These are phyloP conservation scores for Notodonta ziczac DNA, from an alignment of 2,888 invertebrate genomes.

Conservation along the genomic window DNA sequence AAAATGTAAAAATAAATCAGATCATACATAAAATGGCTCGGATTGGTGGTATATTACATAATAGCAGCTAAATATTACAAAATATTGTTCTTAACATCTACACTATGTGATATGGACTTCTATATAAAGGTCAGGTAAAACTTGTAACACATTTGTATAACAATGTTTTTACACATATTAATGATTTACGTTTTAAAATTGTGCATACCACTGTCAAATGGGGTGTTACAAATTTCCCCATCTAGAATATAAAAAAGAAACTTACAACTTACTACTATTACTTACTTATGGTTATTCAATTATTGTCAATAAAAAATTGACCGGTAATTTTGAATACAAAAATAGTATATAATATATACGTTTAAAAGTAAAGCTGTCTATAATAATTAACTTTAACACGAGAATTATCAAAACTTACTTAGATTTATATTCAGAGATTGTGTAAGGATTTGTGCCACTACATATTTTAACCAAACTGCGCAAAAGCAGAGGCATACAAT, in stretches of 20 bases:
- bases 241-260: constrained; percentile 22
- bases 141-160: not conserved
- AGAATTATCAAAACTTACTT: too few relatives aligned
- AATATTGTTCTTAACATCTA: constrained; percentile 34
- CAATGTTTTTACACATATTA: too few relatives aligned
- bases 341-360: constrained; percentile 26
- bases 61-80: constrained; percentile 28
- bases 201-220: not conserved
- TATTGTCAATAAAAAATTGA: constrained; percentile 63
- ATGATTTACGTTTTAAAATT: too few relatives aligned
- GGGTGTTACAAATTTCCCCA: too few relatives aligned
- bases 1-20: constrained; percentile 42
- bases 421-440: too few relatives aligned
- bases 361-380: not conserved
- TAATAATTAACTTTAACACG: too few relatives aligned
- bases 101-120: constrained; percentile 50
- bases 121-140: constrained; percentile 2
- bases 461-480: not conserved
- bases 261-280: constrained; percentile 33
- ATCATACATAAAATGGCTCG: constrained; percentile 72
- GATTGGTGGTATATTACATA: constrained; percentile 59
- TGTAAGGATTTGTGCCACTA: not conserved
- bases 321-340: constrained; percentile 30
- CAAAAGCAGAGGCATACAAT: too few relatives aligned
- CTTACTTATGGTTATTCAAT: constrained; percentile 26